These are phyloP conservation scores for Bombus sibiricus DNA, from an alignment of 1,140 invertebrate genomes.

Conservation along the genomic window DNA sequence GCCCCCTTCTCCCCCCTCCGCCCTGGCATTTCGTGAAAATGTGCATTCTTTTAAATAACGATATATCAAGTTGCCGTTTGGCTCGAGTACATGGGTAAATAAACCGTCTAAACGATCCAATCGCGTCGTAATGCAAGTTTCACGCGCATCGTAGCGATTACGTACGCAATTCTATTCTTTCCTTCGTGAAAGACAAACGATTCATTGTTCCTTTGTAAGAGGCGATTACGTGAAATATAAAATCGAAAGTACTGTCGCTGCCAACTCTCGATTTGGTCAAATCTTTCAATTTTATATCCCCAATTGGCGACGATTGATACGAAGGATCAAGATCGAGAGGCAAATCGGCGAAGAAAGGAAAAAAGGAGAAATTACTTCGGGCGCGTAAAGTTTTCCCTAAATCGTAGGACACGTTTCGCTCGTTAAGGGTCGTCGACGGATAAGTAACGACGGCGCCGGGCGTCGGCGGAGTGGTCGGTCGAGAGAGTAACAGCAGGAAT, in stretches of 20 bases:
- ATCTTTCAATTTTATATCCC: not conserved
- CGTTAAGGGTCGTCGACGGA: conserved; percentile 60
- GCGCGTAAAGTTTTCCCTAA: conserved; percentile 43
- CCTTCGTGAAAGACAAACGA: not conserved
- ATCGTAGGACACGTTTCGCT: conserved; percentile 58
- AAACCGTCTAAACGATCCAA: not conserved
- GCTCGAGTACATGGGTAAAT: not conserved
- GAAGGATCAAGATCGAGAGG: not conserved
- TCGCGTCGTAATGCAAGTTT: not conserved
- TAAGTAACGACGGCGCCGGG: conserved; percentile 57
- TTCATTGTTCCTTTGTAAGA: not conserved
- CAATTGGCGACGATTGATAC: not conserved
- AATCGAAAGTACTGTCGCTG: not conserved
- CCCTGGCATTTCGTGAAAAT: not conserved
- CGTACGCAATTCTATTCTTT: not conserved
- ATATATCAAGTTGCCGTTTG: conserved; percentile 25
- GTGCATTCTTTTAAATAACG: conserved; percentile 31
- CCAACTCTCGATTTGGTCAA: too few relatives aligned
- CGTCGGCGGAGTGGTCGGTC: conserved; percentile 39
- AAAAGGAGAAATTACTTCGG: not conserved
- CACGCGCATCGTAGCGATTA: not conserved
- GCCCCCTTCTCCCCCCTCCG: too few relatives aligned
- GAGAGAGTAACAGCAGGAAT: conserved; percentile 21
- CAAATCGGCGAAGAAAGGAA: not conserved
- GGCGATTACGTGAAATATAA: not conserved